Base-by-base conservation (phyloP, 1,140 invertebrate species). In the Patella vulgata region DNA sequence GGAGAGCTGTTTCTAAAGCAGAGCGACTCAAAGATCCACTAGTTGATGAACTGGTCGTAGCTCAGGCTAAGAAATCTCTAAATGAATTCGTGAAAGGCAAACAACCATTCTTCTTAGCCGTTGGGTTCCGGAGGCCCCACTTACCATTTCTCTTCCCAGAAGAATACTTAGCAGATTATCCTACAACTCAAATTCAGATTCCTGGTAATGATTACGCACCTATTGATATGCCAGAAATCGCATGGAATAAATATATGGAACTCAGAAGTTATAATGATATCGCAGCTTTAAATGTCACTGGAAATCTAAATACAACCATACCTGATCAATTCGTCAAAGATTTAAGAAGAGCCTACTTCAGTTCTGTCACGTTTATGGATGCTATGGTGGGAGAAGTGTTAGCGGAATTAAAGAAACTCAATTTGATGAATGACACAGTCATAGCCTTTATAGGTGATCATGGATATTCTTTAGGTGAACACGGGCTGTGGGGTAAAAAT, bases 51-150 rank as follows among this genome's bases (percentile, higher is more conserved):
- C 67, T 0, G 36, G 40, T 9, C 28, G 43, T 30, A 17, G 61
- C 25, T 51, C 63, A 9, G 39, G 57, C n/a, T 27, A 53, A 21
- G 59, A 47, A 19, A 36, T 31, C 19, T 61, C 64, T 21, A 55
- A 65, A 48, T 90, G 67, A 30, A 48, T 65, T 39, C 91, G 91
- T 39, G 94, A 90, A 74, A 92, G 94, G 63, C 79, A 94, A 33
- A 91, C 91, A 12, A n/a, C n/a, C n/a, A n/a, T n/a, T n/a, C n/a
- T n/a, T n/a, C n/a, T n/a, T n/a, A n/a, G n/a, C n/a, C n/a, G 86
- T 67, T 21, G 71, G 71, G 1, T 67, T 70, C 43, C 56, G 62
- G 31, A 63, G 63, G 36, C 71, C 71, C 51, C 71, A 73, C 46
- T 44, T 73, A 23, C 68, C 71, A 4, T 73, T 73, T 31, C 55